phyloP scores from a whole-genome alignment of 2,797 vertebrate genomes.

The Pseudochromis fuscus region DNA sequence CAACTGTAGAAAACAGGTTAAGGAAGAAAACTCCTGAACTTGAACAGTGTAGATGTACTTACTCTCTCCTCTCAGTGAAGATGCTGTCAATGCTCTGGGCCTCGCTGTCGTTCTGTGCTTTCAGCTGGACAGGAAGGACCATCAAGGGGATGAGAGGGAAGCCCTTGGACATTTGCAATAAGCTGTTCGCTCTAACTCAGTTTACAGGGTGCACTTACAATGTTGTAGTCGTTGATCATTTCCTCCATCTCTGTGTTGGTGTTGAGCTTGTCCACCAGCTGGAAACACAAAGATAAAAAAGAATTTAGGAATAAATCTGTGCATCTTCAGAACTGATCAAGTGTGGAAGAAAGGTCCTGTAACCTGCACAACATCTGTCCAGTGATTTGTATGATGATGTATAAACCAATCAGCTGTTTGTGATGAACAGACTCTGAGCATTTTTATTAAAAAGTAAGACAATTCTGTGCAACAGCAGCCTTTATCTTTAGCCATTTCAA shows the following conservation, averaged over 20 bases:
- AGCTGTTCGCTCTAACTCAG: background rate
- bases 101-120: constrained; percentile 93
- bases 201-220: constrained; percentile 80
- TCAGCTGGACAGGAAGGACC: constrained; percentile 85
- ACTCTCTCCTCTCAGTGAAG: constrained; percentile 95
- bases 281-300: constrained; percentile 54
- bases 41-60: too few relatives aligned
- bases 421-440: too few relatives aligned
- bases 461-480: too few relatives aligned
- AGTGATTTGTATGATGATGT: too few relatives aligned
- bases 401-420: too few relatives aligned
- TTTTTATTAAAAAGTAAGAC: too few relatives aligned
- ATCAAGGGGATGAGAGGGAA: background rate
- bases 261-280: constrained; percentile 97
- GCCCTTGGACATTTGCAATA: background rate
- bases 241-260: constrained; percentile 95
- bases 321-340: too few relatives aligned
- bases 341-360: too few relatives aligned
- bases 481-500: too few relatives aligned
- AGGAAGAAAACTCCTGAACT: too few relatives aligned
- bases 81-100: constrained; percentile 91
- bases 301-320: background rate
- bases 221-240: constrained; percentile 90
- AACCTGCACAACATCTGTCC: too few relatives aligned
- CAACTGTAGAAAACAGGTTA: too few relatives aligned